Evolutionary conservation across 2,113 vertebrate genomes (phyloP).

Genomic region (Ancistrus triradiatus): DNA sequence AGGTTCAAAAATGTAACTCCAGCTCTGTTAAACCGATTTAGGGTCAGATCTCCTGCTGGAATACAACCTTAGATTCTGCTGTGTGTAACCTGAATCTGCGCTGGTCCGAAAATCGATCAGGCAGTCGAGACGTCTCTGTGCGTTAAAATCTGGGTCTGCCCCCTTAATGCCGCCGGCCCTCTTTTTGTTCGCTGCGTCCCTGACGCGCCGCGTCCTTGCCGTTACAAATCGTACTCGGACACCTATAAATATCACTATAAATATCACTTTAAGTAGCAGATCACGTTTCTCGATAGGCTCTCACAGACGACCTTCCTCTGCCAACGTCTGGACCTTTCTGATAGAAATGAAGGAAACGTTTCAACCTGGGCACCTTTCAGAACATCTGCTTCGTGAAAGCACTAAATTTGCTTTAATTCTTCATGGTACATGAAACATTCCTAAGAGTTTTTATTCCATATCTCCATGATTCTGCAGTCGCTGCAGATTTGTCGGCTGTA

Average conservation of each 20-base stretch:
- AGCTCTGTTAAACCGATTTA: too few species aligned
- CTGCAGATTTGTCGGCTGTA: too few species aligned
- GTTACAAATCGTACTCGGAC: background rate
- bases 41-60: too few species aligned
- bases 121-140: slow-evolving; percentile 19
- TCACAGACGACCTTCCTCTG: background rate
- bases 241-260: background rate
- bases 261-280: background rate
- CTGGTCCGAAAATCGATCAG: slow-evolving; percentile 31
- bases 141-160: slow-evolving; percentile 6
- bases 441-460: too few species aligned
- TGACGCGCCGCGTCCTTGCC: background rate
- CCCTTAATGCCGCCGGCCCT: background rate
- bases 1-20: too few species aligned
- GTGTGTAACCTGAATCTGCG: slow-evolving; percentile 19
- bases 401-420: too few species aligned
- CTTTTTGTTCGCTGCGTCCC: slow-evolving; percentile 3
- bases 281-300: background rate
- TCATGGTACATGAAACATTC: too few species aligned
- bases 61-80: slow-evolving; percentile 17
- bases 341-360: too few species aligned
- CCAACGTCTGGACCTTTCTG: too few species aligned
- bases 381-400: too few species aligned
- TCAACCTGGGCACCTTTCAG: too few species aligned
- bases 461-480: too few species aligned